Conservation (phyloP, 2,797 vertebrate species). For the Mareca strepera region DNA sequence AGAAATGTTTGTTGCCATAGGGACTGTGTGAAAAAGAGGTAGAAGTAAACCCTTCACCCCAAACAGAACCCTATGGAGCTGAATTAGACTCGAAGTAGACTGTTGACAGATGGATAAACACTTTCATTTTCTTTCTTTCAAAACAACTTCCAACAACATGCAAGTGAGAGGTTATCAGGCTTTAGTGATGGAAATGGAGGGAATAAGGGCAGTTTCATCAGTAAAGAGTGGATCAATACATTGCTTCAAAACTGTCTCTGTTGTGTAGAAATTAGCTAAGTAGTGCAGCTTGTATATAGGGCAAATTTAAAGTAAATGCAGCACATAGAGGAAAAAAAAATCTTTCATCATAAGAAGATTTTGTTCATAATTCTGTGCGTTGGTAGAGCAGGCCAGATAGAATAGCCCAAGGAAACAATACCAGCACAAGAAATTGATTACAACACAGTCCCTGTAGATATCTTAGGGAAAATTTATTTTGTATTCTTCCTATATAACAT, state of each 20-base stretch:
- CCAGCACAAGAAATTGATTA: background rate
- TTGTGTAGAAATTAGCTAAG: background rate
- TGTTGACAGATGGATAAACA: background rate
- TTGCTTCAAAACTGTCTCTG: background rate
- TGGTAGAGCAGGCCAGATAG: background rate
- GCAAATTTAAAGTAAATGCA: background rate
- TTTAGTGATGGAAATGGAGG: background rate
- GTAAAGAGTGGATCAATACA: background rate
- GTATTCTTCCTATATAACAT: background rate
- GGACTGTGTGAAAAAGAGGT: background rate
- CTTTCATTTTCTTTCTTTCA: background rate
- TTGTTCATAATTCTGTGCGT: background rate
- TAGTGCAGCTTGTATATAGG: background rate
- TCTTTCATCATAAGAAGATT: background rate
- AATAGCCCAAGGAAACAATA: slow-evolving; percentile 3
- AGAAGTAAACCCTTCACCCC: background rate
- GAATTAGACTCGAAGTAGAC: background rate
- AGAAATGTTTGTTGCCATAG: background rate
- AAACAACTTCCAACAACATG: background rate
- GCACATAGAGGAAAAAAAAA: background rate
- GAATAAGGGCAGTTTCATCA: background rate
- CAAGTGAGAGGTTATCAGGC: background rate
- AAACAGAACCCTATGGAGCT: background rate
- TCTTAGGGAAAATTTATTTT: background rate
- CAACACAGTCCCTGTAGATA: background rate